phyloP scores from a whole-genome alignment of 2,113 vertebrate genomes.

The Colinus virginianus region DNA sequence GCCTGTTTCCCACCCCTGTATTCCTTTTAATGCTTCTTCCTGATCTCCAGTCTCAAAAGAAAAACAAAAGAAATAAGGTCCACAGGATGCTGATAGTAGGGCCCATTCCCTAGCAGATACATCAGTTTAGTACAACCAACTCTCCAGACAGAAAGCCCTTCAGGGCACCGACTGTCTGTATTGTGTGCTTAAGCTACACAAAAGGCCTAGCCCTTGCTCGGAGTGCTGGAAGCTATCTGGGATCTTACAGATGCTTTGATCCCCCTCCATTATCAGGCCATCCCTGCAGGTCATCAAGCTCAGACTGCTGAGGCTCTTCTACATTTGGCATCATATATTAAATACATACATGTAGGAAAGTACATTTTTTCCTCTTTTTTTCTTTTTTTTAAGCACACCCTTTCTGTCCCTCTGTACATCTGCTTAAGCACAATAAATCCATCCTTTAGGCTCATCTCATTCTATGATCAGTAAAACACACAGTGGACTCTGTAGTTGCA shows the following conservation, averaged over 20 bases:
- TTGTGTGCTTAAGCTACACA: background rate
- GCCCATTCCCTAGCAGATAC: background rate
- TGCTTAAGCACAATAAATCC: background rate
- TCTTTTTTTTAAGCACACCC: background rate
- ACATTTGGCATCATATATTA: background rate
- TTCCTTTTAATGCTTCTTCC: background rate
- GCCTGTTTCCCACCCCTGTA: background rate
- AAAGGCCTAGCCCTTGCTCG: background rate
- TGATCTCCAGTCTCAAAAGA: background rate
- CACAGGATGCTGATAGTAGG: background rate
- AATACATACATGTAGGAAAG: background rate
- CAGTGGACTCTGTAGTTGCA: background rate
- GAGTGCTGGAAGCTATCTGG: background rate
- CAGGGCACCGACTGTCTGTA: background rate
- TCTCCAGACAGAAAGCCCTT: background rate
- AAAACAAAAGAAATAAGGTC: background rate
- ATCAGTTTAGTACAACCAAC: background rate
- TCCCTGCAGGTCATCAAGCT: background rate
- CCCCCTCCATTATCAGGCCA: background rate
- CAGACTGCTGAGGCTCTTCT: background rate
- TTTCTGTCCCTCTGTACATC: background rate
- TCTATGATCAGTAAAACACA: fast-evolving
- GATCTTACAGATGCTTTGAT: background rate
- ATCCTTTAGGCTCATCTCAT: background rate
- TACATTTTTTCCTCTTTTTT: background rate